Percentiles rank a stretch among this genome's conserved stretches.
Conservation (phyloP, 2,888 invertebrate species). For the Mythimna impura region DNA sequence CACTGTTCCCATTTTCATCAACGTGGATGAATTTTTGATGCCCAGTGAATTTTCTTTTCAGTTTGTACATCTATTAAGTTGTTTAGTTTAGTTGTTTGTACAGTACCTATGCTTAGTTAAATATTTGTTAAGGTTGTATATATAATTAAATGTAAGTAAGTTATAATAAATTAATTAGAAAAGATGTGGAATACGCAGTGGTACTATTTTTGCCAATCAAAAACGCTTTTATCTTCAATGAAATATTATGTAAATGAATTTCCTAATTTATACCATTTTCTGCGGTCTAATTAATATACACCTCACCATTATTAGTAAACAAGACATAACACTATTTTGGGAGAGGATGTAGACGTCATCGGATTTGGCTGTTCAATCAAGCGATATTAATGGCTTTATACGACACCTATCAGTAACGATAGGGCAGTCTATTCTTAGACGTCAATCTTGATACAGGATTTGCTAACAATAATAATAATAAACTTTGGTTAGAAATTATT, state of each 20-base stretch:
- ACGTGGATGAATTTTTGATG: no score
- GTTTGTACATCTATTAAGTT: no score
- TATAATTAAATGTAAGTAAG: no score
- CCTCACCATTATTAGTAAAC: neutral
- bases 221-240: neutral
- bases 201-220: neutral
- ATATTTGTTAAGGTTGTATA: no score
- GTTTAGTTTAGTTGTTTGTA: no score
- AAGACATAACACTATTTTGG: slow-evolving; percentile 4
- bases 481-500: neutral
- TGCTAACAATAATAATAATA: no score
- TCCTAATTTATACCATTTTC: neutral
- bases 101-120: no score
- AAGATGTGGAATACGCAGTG: neutral
- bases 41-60: no score
- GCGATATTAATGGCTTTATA: neutral
- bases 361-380: slow-evolving; percentile 8
- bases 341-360: neutral
- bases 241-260: neutral
- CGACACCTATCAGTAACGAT: neutral
- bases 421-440: slow-evolving; percentile 2
- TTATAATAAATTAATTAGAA: no score
- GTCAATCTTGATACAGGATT: neutral
- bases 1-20: no score
- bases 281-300: neutral